These are phyloP conservation scores for Danio choprae DNA, from an alignment of 2,797 vertebrate genomes.

Conservation along the genomic window DNA sequence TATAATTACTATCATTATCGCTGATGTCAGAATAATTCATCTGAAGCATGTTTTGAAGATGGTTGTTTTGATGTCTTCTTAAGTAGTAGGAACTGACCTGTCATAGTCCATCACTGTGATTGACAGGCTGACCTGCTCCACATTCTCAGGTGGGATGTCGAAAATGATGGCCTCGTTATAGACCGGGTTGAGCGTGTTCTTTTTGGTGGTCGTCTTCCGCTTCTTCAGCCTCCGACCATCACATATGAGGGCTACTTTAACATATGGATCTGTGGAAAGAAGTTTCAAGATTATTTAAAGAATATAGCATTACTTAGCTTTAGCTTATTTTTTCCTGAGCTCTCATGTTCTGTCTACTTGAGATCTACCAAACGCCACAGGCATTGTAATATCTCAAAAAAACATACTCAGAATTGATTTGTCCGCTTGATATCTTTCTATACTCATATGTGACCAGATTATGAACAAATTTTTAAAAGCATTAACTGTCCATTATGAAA, in stretches of 20 bases:
- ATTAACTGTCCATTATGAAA: slow-evolving; percentile 3
- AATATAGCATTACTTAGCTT: not conserved
- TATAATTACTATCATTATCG: not conserved
- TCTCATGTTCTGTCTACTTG: not conserved
- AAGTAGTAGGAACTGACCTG: slow-evolving; percentile 77
- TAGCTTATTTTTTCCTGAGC: not conserved
- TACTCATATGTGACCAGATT: not conserved
- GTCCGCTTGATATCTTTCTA: not conserved
- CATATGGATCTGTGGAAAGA: slow-evolving; percentile 87
- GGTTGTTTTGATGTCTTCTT: not conserved
- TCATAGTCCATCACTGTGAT: slow-evolving; percentile 99
- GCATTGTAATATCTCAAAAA: not conserved
- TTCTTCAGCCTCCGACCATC: slow-evolving; percentile 95
- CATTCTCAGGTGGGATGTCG: slow-evolving; percentile 96
- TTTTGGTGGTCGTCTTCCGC: slow-evolving; percentile 96
- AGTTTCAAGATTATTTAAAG: not conserved
- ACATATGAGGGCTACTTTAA: slow-evolving; percentile 96
- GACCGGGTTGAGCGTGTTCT: slow-evolving; percentile 91
- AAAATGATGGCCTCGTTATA: slow-evolving; percentile 99
- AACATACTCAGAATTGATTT: not conserved
- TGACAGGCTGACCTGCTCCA: slow-evolving; percentile 97
- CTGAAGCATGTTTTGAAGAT: not conserved
- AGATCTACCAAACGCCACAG: not conserved
- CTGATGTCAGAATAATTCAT: not conserved
- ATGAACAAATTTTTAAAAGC: too few species aligned